Percentiles rank a stretch among this genome's conserved stretches.
These are phyloP conservation scores for Mechanitis mazaeus DNA, from an alignment of 2,888 invertebrate genomes.

Conservation along the genomic window DNA sequence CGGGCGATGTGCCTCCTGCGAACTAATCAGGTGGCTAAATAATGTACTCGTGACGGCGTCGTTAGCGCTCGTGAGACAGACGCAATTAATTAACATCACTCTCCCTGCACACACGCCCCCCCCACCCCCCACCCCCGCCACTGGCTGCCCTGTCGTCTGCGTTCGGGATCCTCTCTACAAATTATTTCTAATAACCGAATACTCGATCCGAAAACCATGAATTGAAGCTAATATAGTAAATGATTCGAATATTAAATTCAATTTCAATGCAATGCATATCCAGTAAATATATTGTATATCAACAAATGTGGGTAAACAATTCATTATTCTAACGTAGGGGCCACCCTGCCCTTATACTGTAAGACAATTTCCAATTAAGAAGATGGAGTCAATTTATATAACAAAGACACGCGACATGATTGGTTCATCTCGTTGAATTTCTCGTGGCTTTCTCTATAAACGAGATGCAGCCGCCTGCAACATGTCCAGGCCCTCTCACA, in stretches of 20 bases:
- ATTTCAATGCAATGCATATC: not conserved
- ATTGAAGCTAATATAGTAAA: no score
- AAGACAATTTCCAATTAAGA: constrained; percentile 39
- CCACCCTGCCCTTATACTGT: constrained; percentile 24
- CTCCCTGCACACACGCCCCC: constrained; percentile 41
- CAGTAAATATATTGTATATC: constrained; percentile 22
- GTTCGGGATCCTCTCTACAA: constrained; percentile 27
- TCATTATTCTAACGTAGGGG: constrained; percentile 19
- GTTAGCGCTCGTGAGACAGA: constrained; percentile 72
- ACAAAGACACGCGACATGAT: constrained; percentile 55
- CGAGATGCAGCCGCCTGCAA: constrained; percentile 34
- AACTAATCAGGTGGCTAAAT: constrained; percentile 76
- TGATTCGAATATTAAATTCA: no score
- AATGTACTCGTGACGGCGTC: constrained; percentile 73
- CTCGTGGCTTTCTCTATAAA: constrained; percentile 55
- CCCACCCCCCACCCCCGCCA: constrained; percentile 26
- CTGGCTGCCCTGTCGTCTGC: constrained; percentile 27
- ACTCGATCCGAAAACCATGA: constrained; percentile 1
- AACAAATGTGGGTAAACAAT: constrained; percentile 26
- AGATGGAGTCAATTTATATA: constrained; percentile 60
- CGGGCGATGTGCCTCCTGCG: constrained; percentile 59
- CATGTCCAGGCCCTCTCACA: constrained; percentile 48
- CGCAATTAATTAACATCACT: constrained; percentile 75
- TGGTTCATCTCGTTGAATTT: constrained; percentile 56
- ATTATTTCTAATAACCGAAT: constrained; percentile 26